Evolutionary conservation across 2,888 invertebrate genomes (phyloP), one percentile per base, ranked within the genome.

Genomic region (Geophilus truncorum): DNA sequence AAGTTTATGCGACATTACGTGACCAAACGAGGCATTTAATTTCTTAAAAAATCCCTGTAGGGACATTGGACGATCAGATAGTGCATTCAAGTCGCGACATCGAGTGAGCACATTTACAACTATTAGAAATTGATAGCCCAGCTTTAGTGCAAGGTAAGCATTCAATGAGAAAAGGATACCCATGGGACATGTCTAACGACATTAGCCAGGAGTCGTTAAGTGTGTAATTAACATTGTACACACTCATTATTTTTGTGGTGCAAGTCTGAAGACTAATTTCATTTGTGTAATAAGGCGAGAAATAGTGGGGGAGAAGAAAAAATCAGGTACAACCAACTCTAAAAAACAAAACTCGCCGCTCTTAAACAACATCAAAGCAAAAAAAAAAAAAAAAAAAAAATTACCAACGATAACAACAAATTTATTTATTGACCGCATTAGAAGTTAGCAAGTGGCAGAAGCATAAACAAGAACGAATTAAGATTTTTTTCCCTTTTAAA

Each of bases 41-140:
- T 62, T 25, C 25, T 25, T n/a, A n/a, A 62, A 62, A 62, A 62
- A 62, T 62, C 62, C 62, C 62, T 12, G 9, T 9, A 62, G 62
- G 28, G 12, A 23, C 23, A 62, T 28, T 62, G 7, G 4, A 23
- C 28, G 62, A 62, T 62, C 62, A 25, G 62, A 62, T 62, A 62
- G 28, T 23, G 28, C 28, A 10, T 25, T 28, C 62, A 62, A 25
- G 62, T 62, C 62, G 62, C 62, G 62, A 62, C 62, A 62, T 62
- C 62, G 25, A 62, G 62, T 62, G 62, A 62, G 62, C 62, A 25
- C 62, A 25, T 62, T 25, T 62, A 62, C 23, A 62, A 62, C 62
- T 62, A 62, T 62, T 62, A 62, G 62, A 62, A 62, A 62, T 62
- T 62, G 62, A 62, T 62, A 62, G 62, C 62, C 62, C 62, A 62